phyloP scores from a whole-genome alignment of 2,888 invertebrate species.

The Nasonia oneida region DNA sequence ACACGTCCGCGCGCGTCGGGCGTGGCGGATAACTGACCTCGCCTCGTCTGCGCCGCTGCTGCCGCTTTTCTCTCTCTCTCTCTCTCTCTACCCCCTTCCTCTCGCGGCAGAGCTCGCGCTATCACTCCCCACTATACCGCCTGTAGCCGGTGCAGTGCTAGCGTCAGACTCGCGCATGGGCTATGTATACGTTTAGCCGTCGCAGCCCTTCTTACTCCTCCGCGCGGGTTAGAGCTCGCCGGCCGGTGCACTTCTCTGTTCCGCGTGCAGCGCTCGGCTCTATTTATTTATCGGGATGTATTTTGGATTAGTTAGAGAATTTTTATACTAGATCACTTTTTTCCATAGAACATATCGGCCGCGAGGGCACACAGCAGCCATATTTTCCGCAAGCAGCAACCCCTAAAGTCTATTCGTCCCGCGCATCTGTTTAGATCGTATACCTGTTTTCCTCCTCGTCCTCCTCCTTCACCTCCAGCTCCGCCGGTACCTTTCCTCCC shows the following conservation, averaged over 20 bases:
- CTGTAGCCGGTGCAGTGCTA: too few relatives aligned
- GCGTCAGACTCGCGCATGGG: neutral
- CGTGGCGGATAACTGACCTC: constrained; percentile 76
- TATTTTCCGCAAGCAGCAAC: neutral
- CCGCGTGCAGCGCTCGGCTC: too few relatives aligned
- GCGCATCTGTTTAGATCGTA: constrained; percentile 34
- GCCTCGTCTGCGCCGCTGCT: constrained; percentile 36
- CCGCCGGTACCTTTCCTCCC: constrained; percentile 26
- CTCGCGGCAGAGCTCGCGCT: neutral
- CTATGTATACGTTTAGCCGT: neutral
- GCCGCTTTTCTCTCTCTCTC: neutral
- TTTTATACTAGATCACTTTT: too few relatives aligned
- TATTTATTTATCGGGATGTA: too few relatives aligned
- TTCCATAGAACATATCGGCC: neutral
- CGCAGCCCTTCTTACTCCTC: neutral
- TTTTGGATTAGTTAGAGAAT: too few relatives aligned
- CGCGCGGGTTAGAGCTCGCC: neutral
- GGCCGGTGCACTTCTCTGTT: neutral
- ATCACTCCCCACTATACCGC: neutral
- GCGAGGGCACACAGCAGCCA: neutral
- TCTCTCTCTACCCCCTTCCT: neutral
- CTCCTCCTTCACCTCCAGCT: constrained; percentile 11
- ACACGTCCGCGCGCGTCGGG: constrained; percentile 64
- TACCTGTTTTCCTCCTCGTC: constrained; percentile 53
- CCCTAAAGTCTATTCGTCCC: neutral